Conservation (phyloP, 2,113 vertebrate species). For the Serinus canaria region DNA sequence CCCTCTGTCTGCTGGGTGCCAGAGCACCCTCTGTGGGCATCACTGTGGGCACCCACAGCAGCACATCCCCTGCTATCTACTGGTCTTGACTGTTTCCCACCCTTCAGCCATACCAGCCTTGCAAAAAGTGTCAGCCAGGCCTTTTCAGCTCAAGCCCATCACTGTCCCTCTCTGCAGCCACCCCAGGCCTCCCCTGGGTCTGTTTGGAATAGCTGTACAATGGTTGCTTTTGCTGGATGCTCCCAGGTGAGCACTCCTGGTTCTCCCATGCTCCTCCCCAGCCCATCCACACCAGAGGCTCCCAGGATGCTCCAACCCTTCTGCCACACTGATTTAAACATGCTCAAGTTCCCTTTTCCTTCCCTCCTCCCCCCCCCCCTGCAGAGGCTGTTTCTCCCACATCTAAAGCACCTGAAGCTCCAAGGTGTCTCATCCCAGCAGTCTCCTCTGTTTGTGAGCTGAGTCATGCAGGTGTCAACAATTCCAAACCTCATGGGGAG, state of each 20-base stretch:
- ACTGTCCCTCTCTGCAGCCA: neutral
- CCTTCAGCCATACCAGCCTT: neutral
- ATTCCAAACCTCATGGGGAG: neutral
- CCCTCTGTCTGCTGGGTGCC: neutral
- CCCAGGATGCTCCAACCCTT: neutral
- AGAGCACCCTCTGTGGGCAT: neutral
- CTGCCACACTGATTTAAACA: neutral
- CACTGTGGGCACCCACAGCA: neutral
- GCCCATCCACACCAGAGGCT: neutral
- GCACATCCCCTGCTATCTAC: neutral
- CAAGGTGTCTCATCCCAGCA: neutral
- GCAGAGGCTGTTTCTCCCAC: neutral
- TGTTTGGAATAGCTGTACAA: neutral
- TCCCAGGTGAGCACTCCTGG: neutral
- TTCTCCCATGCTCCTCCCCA: neutral
- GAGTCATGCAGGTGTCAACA: slow-evolving; percentile 47
- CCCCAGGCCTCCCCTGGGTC: neutral
- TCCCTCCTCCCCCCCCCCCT: too few species aligned
- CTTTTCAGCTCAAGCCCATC: neutral
- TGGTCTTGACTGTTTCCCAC: neutral
- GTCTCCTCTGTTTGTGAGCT: neutral
- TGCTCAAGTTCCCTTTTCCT: neutral
- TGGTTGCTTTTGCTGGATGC: neutral
- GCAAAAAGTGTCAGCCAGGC: neutral
- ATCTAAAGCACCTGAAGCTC: neutral